Conservation (phyloP, 2,113 vertebrate species). For the Gavialis gangeticus region DNA sequence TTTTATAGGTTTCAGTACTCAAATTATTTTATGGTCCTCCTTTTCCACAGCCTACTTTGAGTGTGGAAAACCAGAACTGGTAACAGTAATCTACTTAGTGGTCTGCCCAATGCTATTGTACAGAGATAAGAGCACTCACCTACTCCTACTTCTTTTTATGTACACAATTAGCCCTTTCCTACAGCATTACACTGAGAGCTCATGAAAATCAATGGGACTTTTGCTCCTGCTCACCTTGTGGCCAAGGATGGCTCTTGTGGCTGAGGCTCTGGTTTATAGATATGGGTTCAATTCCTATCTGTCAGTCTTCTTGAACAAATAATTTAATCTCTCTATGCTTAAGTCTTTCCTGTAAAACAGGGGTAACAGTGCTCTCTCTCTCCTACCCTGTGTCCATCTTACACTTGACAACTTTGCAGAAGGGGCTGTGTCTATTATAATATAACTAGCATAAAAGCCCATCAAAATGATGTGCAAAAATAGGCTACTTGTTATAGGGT, state of each 20-base stretch:
- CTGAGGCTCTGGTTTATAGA: neutral
- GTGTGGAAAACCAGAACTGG: neutral
- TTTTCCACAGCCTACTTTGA: neutral
- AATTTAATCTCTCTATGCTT: neutral
- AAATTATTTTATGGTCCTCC: neutral
- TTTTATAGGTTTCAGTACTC: neutral
- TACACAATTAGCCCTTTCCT: neutral
- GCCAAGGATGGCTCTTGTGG: neutral
- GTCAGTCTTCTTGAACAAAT: neutral
- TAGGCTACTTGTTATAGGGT: too few species aligned
- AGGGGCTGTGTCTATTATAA: neutral
- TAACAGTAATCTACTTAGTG: neutral
- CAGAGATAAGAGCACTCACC: neutral
- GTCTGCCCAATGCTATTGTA: neutral
- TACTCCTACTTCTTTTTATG: neutral
- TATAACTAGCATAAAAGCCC: neutral
- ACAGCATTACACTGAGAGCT: neutral
- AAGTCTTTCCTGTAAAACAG: neutral
- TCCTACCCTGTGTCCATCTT: neutral
- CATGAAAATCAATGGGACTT: neutral
- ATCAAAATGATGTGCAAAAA: too few species aligned
- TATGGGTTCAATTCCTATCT: accelerated
- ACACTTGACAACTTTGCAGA: neutral
- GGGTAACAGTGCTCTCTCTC: neutral
- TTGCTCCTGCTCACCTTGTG: neutral